Base-by-base conservation (phyloP, 2,113 vertebrate genomes). In the Cathartes aura region DNA sequence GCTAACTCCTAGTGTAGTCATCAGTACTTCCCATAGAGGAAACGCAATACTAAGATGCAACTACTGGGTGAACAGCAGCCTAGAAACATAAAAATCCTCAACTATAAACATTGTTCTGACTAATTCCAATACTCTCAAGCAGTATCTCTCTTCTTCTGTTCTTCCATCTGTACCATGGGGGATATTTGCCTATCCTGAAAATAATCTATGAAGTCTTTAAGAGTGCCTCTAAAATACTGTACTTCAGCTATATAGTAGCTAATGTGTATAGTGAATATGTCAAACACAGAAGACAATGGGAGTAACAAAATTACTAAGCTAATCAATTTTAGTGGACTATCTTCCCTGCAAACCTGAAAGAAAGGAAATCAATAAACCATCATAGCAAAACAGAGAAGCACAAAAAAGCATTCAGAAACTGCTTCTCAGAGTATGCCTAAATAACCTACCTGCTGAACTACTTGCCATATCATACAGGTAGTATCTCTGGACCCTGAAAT, bases 391-490 rank as follows among this genome's bases (percentile, higher is more conserved):
- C 5, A n/a, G 7, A 21, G 26, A 63, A 62, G 15, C 21, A 52
- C n/a, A 52, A 26, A 27, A n/a, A 34, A 36, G 8, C 29, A 92
- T 80, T 52, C 62, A 58, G 36, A 34, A 94, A 52, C 4, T 22
- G 36, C 29, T 94, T 95, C 76, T 91, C 56, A 23, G n/a, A 78
- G 22, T 38, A 72, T 12, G 36, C 27, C 21, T 16, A 56, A 82
- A 47, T 40, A 80, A 96, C 97, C 30, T 50, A 99, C 99, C 99
- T 99, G 99, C 81, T 99, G 99, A 79, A 98, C 96, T 90, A 99
- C 99, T 93, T 99, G 99, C 99, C 99, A 99, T 97, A 99, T 99
- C 98, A 99, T 99, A 94, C 99, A 99, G 20, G 99, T 99, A 50
- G 98, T 99, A 97, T 99, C 99, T 97, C 98, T 99, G 90, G 99